Base-by-base conservation (phyloP, 2,797 vertebrate genomes). In the Corythornis leucogaster region DNA sequence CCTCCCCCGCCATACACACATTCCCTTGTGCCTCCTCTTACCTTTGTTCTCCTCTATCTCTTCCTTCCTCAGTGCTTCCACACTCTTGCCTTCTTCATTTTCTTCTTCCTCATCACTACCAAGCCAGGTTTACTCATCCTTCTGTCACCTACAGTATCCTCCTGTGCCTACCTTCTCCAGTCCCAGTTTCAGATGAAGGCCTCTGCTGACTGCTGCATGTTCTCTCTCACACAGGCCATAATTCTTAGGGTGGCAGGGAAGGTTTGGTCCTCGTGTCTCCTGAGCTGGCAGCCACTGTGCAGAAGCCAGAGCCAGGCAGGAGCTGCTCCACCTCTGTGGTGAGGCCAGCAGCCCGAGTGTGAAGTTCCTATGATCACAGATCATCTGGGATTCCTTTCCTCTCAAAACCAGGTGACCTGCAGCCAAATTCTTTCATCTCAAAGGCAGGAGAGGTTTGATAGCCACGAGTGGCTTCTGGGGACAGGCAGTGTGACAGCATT, bases 311-410 rank as follows among this genome's bases (percentile, higher is more conserved):
- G 69, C 68, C 76, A 71, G 69, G 8, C 10, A 85, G 45, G 46
- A 94, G 78, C 69, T 78, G 78, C 81, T 90, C 62, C 67, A 79
- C 92, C 91, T 80, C 63, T 40, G 66, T 2, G 0, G 48, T 81
- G 57, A 94, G 71, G 59, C 86, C 92, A 96, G 90, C 88, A 91
- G 87, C 71, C 89, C 70, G 62, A 89, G 94, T 93, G 93, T 83
- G 91, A 96, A 96, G 95, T 92, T 94, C 94, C 95, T 85, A 35
- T 89, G 85, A 94, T 89, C 92, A 93, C 86, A 96, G 80, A 92
- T 96, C 92, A 96, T 92, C 88, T 93, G 75, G 61, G 73, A 91
- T 94, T 81, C 93, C 90, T 94, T 92, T 95, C 84, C 86, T 94
- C 81, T 75, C 88, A 90, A 94, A 82, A 90, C 62, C 88, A 92